Conservation (phyloP, 2,113 vertebrate species). For the Labrus mixtus region DNA sequence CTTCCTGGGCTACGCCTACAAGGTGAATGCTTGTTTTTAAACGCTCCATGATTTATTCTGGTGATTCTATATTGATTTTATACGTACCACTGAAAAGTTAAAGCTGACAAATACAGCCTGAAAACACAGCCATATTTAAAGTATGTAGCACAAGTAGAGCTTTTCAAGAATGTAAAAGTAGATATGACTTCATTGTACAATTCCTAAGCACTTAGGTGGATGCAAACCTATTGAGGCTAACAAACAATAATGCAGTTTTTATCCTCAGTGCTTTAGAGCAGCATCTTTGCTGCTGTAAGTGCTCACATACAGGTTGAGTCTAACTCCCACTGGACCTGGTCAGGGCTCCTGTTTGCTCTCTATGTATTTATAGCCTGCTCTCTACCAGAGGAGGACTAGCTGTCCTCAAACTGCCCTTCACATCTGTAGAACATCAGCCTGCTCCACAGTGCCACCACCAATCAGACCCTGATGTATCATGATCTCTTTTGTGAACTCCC, state of each 20-base stretch:
- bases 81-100: background rate
- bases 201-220: constrained; percentile 41
- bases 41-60: constrained; percentile 25
- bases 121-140: background rate
- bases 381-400: constrained; percentile 33
- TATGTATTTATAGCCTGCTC: constrained; percentile 79
- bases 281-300: constrained; percentile 56
- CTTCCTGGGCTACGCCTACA: constrained; percentile 41
- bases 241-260: constrained; percentile 29
- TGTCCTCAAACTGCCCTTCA: constrained; percentile 80
- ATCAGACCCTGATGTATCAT: constrained; percentile 28
- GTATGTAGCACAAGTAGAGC: background rate
- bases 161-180: constrained; percentile 48
- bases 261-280: constrained; percentile 22
- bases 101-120: background rate
- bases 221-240: constrained; percentile 28
- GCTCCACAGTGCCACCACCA: constrained; percentile 52
- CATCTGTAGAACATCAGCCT: constrained; percentile 54
- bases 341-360: constrained; percentile 59
- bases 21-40: constrained; percentile 32
- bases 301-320: constrained; percentile 57
- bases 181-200: constrained; percentile 18
- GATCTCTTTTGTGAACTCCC: constrained; percentile 24
- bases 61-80: constrained; percentile 46
- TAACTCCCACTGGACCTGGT: constrained; percentile 63